Evolutionary conservation across 92 coral and sea anemone genomes (phyloP).

Genomic region (Ricordea florida): DNA sequence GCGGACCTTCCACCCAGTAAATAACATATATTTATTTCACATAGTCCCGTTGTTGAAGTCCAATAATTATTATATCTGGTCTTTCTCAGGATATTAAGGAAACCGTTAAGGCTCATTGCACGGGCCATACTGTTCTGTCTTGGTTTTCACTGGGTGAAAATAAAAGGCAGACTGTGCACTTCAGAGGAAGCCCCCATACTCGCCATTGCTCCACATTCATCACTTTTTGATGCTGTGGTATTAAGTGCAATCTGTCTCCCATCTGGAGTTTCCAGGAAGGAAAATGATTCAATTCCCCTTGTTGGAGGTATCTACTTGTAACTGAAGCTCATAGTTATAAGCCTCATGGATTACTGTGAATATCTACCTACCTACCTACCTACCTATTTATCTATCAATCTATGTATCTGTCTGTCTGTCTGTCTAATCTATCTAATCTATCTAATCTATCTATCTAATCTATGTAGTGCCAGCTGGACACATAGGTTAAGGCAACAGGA

Average conservation of each 20-base stretch:
- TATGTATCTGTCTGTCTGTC: too few relatives aligned
- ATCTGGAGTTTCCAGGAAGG: conserved; percentile 71
- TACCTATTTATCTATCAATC: too few relatives aligned
- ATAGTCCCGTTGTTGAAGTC: background rate
- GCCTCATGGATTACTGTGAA: too few relatives aligned
- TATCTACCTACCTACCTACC: too few relatives aligned
- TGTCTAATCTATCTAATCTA: too few relatives aligned
- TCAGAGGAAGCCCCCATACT: conserved; percentile 79
- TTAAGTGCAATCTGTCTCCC: conserved; percentile 58
- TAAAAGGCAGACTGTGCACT: conserved; percentile 64
- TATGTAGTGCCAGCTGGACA: too few relatives aligned
- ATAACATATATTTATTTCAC: too few relatives aligned
- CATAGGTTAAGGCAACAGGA: too few relatives aligned
- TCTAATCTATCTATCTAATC: background rate
- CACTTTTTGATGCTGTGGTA: conserved; percentile 75
- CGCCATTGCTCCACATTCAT: conserved; percentile 79
- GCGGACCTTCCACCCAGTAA: too few relatives aligned
- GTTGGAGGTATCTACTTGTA: conserved; percentile 74
- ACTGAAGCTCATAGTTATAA: too few relatives aligned
- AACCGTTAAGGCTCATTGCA: conserved; percentile 62
- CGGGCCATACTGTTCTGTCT: conserved; percentile 73
- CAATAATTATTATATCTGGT: background rate
- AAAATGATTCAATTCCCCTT: conserved; percentile 75
- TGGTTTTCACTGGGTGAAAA: conserved; percentile 87
- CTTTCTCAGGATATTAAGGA: conserved; percentile 36